A percentile compares a stretch with the other conserved stretches of the same genome.
Evolutionary conservation across 2,888 invertebrate species (phyloP).

Genomic region (Lycophotia porphyrea): DNA sequence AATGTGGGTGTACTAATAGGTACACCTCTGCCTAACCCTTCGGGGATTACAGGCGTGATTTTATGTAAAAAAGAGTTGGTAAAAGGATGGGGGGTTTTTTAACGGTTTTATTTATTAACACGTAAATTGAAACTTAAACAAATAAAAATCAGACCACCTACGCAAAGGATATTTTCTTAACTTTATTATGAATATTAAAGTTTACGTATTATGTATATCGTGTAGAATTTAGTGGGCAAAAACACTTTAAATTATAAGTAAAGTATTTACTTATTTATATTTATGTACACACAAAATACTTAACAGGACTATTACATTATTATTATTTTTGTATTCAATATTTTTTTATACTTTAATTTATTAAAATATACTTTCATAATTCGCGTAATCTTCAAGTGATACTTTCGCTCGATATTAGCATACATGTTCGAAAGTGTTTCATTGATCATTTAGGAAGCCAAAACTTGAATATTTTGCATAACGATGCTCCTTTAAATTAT

Average conservation of each 20-base stretch:
- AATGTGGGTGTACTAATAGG: no score
- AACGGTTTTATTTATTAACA: no score
- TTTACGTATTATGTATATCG: no score
- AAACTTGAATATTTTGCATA: constrained; percentile 15
- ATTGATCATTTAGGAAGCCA: neutral
- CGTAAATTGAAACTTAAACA: neutral
- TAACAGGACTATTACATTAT: no score
- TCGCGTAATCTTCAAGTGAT: neutral
- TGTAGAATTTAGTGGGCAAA: neutral
- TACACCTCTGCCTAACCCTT: no score
- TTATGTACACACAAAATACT: no score
- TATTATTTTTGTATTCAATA: neutral
- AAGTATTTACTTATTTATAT: no score
- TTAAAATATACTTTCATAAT: constrained; percentile 1
- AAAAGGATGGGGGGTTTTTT: neutral
- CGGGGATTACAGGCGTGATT: no score
- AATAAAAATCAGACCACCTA: no score
- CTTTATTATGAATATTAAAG: no score
- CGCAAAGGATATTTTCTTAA: no score
- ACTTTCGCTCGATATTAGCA: constrained; percentile 53
- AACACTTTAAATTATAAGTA: neutral
- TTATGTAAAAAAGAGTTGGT: no score
- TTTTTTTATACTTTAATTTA: neutral
- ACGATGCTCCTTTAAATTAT: neutral
- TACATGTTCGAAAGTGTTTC: constrained; percentile 42